These are phyloP conservation scores for Entomobrya proxima DNA, from an alignment of 2,888 invertebrate species.

Conservation along the genomic window DNA sequence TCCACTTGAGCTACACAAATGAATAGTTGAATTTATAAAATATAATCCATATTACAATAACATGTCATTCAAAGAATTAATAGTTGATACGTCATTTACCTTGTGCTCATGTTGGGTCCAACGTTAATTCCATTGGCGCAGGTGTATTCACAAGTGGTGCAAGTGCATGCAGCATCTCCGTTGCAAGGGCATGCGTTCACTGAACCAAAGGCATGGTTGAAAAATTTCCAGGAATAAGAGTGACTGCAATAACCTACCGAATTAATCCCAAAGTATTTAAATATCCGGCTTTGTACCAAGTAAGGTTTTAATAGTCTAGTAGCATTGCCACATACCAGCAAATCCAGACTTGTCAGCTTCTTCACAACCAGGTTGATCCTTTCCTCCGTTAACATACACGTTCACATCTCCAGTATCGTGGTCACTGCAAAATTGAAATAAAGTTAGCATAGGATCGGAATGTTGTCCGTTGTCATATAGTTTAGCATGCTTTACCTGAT, in stretches of 20 bases:
- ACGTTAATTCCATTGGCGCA: slow-evolving; percentile 55
- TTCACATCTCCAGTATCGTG: slow-evolving; percentile 65
- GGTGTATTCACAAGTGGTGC: slow-evolving; percentile 32
- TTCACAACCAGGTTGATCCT: slow-evolving; percentile 68
- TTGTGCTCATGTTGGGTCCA: slow-evolving; percentile 43
- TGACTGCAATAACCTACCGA: slow-evolving; percentile 67
- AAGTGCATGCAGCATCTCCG: slow-evolving; percentile 54
- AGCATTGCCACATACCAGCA: slow-evolving; percentile 25
- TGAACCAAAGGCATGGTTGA: neutral
- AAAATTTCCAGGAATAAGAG: slow-evolving; percentile 61
- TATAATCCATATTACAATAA: no score
- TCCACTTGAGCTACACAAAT: no score
- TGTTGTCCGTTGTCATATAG: neutral
- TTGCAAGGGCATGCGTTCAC: slow-evolving; percentile 67
- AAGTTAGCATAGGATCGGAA: neutral
- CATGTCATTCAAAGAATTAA: no score
- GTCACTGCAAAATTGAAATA: slow-evolving; percentile 14
- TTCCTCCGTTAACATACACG: slow-evolving; percentile 68
- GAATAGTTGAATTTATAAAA: neutral
- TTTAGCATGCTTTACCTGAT: neutral
- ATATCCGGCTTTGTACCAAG: neutral
- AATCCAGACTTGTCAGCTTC: slow-evolving; percentile 52
- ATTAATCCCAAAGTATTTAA: neutral
- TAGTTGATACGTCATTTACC: no score
- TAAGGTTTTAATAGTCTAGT: neutral